Evolutionary conservation across 2,888 invertebrate species (phyloP).

Genomic region (Euproctis similis): DNA sequence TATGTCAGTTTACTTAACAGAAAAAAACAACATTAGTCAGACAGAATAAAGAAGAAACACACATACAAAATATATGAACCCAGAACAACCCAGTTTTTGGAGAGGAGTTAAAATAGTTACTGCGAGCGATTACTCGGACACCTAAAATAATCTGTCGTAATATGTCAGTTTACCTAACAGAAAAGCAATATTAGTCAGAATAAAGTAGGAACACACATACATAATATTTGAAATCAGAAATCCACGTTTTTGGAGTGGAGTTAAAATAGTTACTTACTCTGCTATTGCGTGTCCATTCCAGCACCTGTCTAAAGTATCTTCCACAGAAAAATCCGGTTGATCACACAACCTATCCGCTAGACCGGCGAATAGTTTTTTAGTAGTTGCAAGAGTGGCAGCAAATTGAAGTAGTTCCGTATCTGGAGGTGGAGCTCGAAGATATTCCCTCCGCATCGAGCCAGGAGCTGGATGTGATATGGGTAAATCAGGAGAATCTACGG

Average conservation of each 20-base stretch:
- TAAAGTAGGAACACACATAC: too few relatives aligned
- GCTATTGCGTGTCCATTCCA: conserved; percentile 88
- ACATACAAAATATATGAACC: too few relatives aligned
- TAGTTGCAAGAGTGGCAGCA: conserved; percentile 79
- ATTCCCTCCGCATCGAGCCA: conserved; percentile 43
- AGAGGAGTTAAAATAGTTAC: conserved; percentile 42
- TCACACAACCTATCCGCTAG: conserved; percentile 88
- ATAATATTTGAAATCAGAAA: too few relatives aligned
- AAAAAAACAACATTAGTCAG: too few relatives aligned
- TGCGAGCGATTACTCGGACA: too few relatives aligned
- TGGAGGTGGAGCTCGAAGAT: conserved; percentile 77
- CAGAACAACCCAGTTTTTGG: too few relatives aligned
- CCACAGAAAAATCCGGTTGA: conserved; percentile 80
- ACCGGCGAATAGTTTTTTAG: conserved; percentile 88
- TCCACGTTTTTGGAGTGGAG: too few relatives aligned
- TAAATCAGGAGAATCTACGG: conserved; percentile 35
- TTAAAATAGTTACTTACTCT: conserved; percentile 78
- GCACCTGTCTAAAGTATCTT: conserved; percentile 79
- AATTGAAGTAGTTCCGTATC: conserved; percentile 79
- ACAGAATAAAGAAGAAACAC: too few relatives aligned
- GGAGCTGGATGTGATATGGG: conserved; percentile 36
- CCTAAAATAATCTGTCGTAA: too few relatives aligned
- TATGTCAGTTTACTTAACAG: too few relatives aligned
- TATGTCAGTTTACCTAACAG: too few relatives aligned
- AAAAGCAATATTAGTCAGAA: too few relatives aligned